These are phyloP conservation scores for Cyprinodon tularosa DNA, from an alignment of 2,113 vertebrate species.

Conservation along the genomic window DNA sequence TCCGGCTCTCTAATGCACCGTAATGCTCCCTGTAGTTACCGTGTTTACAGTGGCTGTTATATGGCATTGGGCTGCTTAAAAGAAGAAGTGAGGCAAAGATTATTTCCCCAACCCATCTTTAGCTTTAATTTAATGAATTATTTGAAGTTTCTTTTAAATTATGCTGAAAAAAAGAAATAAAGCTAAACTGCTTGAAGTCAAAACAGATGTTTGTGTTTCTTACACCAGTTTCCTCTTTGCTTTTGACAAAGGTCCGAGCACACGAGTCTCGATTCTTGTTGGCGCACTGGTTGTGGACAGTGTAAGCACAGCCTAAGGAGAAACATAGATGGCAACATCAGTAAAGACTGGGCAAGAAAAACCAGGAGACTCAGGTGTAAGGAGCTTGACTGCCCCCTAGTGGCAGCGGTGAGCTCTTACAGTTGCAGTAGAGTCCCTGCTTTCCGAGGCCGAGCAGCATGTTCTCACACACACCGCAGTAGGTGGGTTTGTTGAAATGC, in stretches of 20 bases:
- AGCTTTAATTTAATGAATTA: not conserved
- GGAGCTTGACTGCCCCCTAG: slow-evolving; percentile 39
- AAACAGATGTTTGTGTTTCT: slow-evolving; percentile 57
- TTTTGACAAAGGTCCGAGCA: slow-evolving; percentile 88
- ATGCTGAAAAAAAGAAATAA: slow-evolving; percentile 11
- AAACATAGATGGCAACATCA: slow-evolving; percentile 6
- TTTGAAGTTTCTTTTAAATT: not conserved
- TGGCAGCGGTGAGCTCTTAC: slow-evolving; percentile 79
- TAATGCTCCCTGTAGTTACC: slow-evolving; percentile 31
- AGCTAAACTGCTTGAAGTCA: slow-evolving; percentile 1
- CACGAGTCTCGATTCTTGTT: slow-evolving; percentile 85
- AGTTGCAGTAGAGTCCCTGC: slow-evolving; percentile 89
- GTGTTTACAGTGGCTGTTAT: slow-evolving; percentile 16
- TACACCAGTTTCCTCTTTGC: slow-evolving; percentile 86
- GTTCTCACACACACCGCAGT: slow-evolving; percentile 87
- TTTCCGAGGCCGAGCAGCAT: slow-evolving; percentile 89
- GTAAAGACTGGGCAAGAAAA: not conserved
- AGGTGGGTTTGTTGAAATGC: slow-evolving; percentile 87
- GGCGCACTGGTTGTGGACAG: slow-evolving; percentile 89
- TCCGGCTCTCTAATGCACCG: slow-evolving; percentile 42
- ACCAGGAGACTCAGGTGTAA: slow-evolving; percentile 1
- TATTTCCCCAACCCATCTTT: slow-evolving; percentile 3
- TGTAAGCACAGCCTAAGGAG: slow-evolving; percentile 87
- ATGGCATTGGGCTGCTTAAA: slow-evolving; percentile 11
- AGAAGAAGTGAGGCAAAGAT: not conserved